These are phyloP conservation scores for Poecile montanus DNA, from an alignment of 2,797 vertebrate genomes.

Conservation along the genomic window DNA sequence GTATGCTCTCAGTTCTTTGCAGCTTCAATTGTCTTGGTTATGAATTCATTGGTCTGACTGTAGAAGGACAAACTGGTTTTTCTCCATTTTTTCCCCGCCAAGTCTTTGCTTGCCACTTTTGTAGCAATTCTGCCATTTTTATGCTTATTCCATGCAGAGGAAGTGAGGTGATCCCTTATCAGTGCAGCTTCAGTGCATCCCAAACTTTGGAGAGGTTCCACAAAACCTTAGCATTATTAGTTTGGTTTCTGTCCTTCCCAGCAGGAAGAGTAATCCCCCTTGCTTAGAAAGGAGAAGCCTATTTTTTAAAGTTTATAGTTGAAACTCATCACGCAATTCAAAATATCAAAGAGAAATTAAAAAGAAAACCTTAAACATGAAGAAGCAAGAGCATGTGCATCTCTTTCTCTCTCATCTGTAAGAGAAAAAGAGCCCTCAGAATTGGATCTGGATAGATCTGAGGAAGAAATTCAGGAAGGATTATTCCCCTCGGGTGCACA, in stretches of 20 bases:
- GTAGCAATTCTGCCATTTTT: not conserved
- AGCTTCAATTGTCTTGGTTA: not conserved
- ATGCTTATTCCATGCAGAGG: not conserved
- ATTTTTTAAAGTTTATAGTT: not conserved
- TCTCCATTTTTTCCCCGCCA: accelerated
- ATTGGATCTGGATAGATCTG: conserved; percentile 23
- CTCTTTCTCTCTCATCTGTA: not conserved
- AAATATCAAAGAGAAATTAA: not conserved
- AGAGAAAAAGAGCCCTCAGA: conserved; percentile 14
- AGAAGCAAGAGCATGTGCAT: not conserved
- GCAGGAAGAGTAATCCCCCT: not conserved
- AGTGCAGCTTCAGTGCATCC: not conserved
- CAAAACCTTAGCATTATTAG: not conserved
- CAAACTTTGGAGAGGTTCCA: not conserved
- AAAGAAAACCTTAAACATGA: not conserved
- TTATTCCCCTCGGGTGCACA: conserved; percentile 43
- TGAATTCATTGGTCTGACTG: not conserved
- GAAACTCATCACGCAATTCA: not conserved
- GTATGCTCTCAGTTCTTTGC: not conserved
- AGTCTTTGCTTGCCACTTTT: not conserved
- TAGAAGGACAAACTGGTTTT: not conserved
- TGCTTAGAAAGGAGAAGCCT: not conserved
- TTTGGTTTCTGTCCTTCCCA: not conserved
- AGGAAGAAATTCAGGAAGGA: conserved; percentile 64
- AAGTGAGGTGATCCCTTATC: not conserved